Base-by-base conservation (phyloP, 1,140 invertebrate genomes). In the Popillia japonica region DNA sequence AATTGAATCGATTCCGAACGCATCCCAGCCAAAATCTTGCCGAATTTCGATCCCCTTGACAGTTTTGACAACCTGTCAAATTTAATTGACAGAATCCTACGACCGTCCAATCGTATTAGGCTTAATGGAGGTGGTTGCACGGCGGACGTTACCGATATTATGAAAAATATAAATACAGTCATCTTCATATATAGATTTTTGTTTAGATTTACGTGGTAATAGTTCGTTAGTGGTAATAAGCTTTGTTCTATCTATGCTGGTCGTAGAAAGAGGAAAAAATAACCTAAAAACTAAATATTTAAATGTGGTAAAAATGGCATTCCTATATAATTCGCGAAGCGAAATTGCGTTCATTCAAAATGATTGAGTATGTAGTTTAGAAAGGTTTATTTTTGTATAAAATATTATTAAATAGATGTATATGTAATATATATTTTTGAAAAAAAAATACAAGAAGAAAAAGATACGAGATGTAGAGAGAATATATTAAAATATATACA, bases 211-310 rank as follows among this genome's bases (percentile, higher is more conserved):
- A 61, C 61, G 61, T 68, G 44, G 44, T 48, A 68, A 7, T 68
- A 68, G 61, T 68, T 34, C 6, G 61, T 68, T 20, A 68, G 27
- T 2, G 22, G 72, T 75, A 78, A 74, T 75, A 78, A 74, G 34
- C 27, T 74, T 27, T 79, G 73, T 77, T 80, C 82, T 83, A 81
- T 83, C 82, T 83, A 81, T 83, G 82, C 82, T 78, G 82, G 82
- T 80, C 82, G 80, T 82, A 81, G 80, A 80, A 75, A 55, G 75
- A 64, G n/a, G 11, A 55, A 34, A 34, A 34, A 34, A 34, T 4
- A 34, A 34, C 4, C 4, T 2, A 2, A 34, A 34, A 34, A 34
- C 27, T 34, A 34, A 20, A 72, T 79, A 78, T 80, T 78, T 77
- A 77, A 77, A 77, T 64, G 55, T 77, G 76, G 61, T 80, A 78